Conservation (phyloP, 2,888 invertebrate genomes). For the Lochmaea capreae region DNA sequence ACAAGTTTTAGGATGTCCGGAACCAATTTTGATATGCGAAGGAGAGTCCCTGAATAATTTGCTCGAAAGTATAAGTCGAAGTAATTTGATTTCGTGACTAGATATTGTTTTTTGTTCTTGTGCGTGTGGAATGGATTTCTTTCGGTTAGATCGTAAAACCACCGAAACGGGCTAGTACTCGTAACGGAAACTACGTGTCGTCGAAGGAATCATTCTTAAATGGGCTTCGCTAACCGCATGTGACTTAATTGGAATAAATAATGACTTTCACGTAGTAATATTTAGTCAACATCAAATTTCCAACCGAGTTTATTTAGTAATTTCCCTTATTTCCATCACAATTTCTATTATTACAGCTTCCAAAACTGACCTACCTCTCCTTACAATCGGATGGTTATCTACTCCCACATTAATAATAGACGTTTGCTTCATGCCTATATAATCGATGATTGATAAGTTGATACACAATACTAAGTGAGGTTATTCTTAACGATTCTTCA, state of each 20-base stretch:
- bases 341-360: too few species aligned
- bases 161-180: neutral
- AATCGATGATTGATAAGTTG: too few species aligned
- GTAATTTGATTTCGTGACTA: constrained; percentile 33
- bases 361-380: too few species aligned
- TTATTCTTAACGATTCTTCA: too few species aligned
- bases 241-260: neutral
- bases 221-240: neutral
- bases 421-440: too few species aligned
- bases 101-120: constrained; percentile 20
- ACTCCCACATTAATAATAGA: too few species aligned
- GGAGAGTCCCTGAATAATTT: constrained; percentile 36
- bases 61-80: constrained; percentile 14
- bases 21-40: constrained; percentile 29
- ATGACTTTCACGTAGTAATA: neutral
- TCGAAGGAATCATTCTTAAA: neutral
- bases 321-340: too few species aligned
- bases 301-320: too few species aligned
- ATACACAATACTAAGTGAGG: too few species aligned
- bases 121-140: constrained; percentile 6
- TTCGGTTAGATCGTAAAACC: constrained; percentile 4
- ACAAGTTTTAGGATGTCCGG: constrained; percentile 34
- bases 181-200: constrained; percentile 4
- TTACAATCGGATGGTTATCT: too few species aligned
- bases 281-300: too few species aligned